A percentile compares a stretch with the other conserved stretches of the same genome.
These are phyloP conservation scores for Parnassius mnemosyne DNA, from an alignment of 2,888 invertebrate genomes.

Conservation along the genomic window DNA sequence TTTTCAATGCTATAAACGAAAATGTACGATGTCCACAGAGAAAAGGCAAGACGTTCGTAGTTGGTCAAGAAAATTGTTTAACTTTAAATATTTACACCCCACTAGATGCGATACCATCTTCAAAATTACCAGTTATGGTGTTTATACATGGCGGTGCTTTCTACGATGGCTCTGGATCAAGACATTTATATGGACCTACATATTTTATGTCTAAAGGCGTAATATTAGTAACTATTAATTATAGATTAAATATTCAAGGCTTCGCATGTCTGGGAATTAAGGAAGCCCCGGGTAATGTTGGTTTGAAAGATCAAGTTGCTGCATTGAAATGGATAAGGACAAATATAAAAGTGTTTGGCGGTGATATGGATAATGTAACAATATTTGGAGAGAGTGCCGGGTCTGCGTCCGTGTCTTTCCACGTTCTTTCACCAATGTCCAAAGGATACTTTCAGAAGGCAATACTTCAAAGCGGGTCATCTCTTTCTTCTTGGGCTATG, in stretches of 20 bases:
- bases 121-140: slow-evolving; percentile 61
- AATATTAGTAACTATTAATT: slow-evolving; percentile 60
- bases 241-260: slow-evolving; percentile 63
- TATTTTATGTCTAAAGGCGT: slow-evolving; percentile 57
- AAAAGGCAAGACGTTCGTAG: slow-evolving; percentile 33
- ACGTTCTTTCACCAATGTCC: slow-evolving; percentile 61
- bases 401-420: slow-evolving; percentile 56
- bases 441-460: slow-evolving; percentile 65
- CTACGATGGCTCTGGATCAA: slow-evolving; percentile 52
- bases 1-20: slow-evolving; percentile 58
- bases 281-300: slow-evolving; percentile 66
- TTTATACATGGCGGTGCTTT: slow-evolving; percentile 69
- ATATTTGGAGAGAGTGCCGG: slow-evolving; percentile 71
- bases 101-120: slow-evolving; percentile 32
- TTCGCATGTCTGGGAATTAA: slow-evolving; percentile 59
- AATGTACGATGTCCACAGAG: slow-evolving; percentile 54
- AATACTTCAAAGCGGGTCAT: slow-evolving; percentile 65
- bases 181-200: slow-evolving; percentile 55
- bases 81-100: slow-evolving; percentile 61
- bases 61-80: slow-evolving; percentile 56
- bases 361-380: slow-evolving; percentile 59
- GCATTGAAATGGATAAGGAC: slow-evolving; percentile 58
- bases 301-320: slow-evolving; percentile 62
- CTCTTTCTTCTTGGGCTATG: slow-evolving; percentile 54
- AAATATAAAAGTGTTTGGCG: slow-evolving; percentile 59